Evolutionary conservation across 2,888 invertebrate species (phyloP), one percentile per base, ranked within the genome.

Genomic region (Synanthedon formicaeformis): DNA sequence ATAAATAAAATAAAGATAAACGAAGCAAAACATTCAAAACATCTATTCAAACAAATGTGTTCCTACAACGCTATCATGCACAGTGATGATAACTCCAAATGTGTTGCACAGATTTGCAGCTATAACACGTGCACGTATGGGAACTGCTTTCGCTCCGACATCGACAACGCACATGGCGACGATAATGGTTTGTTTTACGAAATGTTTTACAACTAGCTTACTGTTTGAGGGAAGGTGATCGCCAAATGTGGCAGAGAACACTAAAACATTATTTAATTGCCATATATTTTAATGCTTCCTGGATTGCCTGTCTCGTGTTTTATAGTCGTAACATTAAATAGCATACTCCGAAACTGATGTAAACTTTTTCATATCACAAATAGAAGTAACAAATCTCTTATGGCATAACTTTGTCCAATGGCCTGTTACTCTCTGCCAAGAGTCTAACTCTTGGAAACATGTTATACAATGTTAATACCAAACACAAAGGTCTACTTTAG

Each of bases 201-300:
- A 80, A 80, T 72, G 76, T 81, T 84, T 84, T 81, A 84, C 81
- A 78, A 74, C 81, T 70, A 75, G 69, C 67, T 34, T 34, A 64
- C 67, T 67, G 75, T 74, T 80, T 73, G 75, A 66, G 75, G 82
- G 80, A 83, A 85, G 84, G 82, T 83, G 78, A 84, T 74, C 76
- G 57, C 67, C 69, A 66, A 69, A 67, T 67, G 67, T 67, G 68
- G 50, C 2, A 34, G 34, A 34, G n/a, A 6, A 1, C 45, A 45
- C 13, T 45, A 45, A 45, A 45, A 45, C 45, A 45, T 45, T 45
- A 14, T n/a, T 45, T 45, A 45, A 45, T 45, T 45, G 45, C 45
- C 10, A 8, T 34, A 34, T 34, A 34, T 34, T 34, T 34, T 34
- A 34, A 34, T 34, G 14, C 45, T 45, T 45, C 45, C 45, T 45